Evolutionary conservation across 2,888 invertebrate genomes (phyloP), one percentile per base, ranked within the genome.

Genomic region (Rosalia funebris): DNA sequence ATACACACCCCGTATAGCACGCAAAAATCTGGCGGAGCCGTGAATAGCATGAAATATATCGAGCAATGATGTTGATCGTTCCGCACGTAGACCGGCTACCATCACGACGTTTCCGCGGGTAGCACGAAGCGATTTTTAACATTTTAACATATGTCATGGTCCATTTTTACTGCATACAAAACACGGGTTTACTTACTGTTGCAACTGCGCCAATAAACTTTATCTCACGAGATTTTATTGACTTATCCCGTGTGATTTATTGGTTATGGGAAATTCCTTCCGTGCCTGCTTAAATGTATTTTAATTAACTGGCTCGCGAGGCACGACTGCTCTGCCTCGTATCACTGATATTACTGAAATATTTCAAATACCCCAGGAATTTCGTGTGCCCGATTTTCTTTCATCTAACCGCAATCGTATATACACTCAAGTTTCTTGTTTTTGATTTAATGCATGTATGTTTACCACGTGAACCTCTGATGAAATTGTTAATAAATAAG

Each of bases 141-240:
- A 66, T 74, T 74, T 75, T 71, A 75, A 76, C 76, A 75, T 75
- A 75, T 76, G 76, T 76, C 76, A 75, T 76, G 76, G 71, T 74
- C 73, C 73, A 74, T 75, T 76, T 76, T 74, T 76, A 65, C 65
- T 60, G 69, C 69, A 50, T 50, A 16, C 39, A 63, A 67, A 34
- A 72, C 69, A 67, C 62, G 65, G 59, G 42, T 65, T 62, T 68
- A 62, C 62, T 39, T 46, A 54, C 36, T 14, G 19, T 7, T 7
- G 4, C 25, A 7, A 7, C 44, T 34, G 12, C 50, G 39, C 37
- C 50, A 39, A 50, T 50, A 50, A 39, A 39, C 9, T 39, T 50
- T 34, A 50, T 50, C 50, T 45, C 55, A 20, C 36, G 37, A 55
- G 25, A 45, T 45, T 55, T 44, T 55, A 55, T 53, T 46, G 54